Evolutionary conservation across 1,140 invertebrate genomes (phyloP).

Genomic region (Oppia nitens): DNA sequence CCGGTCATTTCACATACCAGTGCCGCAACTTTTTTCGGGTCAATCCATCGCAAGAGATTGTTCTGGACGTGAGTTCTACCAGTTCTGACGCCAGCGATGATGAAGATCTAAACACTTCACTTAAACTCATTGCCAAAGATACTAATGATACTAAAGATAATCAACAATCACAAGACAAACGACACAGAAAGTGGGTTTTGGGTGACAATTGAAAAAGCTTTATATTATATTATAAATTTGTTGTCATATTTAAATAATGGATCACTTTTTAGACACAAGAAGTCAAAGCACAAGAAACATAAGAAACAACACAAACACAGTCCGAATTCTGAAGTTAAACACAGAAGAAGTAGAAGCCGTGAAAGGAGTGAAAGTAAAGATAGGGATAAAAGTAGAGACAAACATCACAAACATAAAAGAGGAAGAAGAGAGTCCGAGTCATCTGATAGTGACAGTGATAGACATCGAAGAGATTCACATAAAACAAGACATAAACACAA

Average conservation of each 20-base stretch:
- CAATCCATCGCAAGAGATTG: slow-evolving; percentile 57
- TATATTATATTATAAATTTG: not conserved
- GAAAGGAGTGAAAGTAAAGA: not conserved
- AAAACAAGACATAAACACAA: not conserved
- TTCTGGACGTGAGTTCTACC: slow-evolving; percentile 85
- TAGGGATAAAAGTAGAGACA: not conserved
- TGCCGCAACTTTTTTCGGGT: slow-evolving; percentile 90
- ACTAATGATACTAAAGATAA: too few relatives aligned
- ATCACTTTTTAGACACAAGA: not conserved
- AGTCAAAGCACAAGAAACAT: too few relatives aligned
- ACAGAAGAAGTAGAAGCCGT: not conserved
- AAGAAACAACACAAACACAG: not conserved
- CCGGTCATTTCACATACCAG: slow-evolving; percentile 87
- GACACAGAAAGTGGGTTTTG: not conserved
- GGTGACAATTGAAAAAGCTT: too few relatives aligned
- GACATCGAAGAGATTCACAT: not conserved
- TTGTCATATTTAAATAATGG: not conserved
- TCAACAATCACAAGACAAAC: not conserved
- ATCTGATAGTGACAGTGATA: too few relatives aligned
- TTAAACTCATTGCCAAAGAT: not conserved
- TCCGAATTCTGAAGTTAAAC: not conserved
- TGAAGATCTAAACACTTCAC: slow-evolving; percentile 34
- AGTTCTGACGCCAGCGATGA: slow-evolving; percentile 52
- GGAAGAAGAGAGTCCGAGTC: not conserved
- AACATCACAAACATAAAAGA: not conserved